Evolutionary conservation across 1,140 invertebrate genomes (phyloP).

Genomic region (Gryllus bimaculatus): DNA sequence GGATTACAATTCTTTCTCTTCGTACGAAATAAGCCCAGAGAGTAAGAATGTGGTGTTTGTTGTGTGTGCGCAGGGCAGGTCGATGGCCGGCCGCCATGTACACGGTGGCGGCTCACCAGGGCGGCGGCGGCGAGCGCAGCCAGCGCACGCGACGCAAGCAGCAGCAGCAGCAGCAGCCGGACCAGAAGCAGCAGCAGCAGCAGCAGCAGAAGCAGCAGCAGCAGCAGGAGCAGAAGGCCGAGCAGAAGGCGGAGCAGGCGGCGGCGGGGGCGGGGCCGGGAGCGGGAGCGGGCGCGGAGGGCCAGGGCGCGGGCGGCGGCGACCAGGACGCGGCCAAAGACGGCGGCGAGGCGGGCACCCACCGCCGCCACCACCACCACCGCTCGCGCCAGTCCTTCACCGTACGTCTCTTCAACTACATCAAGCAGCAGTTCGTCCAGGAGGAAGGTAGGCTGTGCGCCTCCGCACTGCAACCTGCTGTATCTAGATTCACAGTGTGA

Average conservation of each 20-base stretch:
- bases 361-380: neutral
- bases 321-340: neutral
- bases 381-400: slow-evolving; percentile 16
- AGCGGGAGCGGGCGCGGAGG: neutral
- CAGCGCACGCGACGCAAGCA: neutral
- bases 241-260: neutral
- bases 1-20: too few species aligned
- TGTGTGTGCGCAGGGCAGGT: neutral
- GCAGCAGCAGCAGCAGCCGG: neutral
- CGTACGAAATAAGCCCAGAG: too few species aligned
- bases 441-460: slow-evolving; percentile 13
- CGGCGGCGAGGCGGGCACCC: neutral
- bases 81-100: slow-evolving; percentile 16
- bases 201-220: neutral
- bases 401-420: slow-evolving; percentile 20
- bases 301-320: neutral
- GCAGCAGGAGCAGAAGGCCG: neutral
- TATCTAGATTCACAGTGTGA: too few species aligned
- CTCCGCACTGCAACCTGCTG: too few species aligned
- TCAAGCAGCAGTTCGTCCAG: slow-evolving; percentile 19
- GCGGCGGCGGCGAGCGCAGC: neutral
- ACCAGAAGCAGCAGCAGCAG: neutral
- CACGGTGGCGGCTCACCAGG: slow-evolving; percentile 17
- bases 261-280: neutral
- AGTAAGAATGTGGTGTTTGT: neutral